Evolutionary conservation across 2,797 vertebrate species (phyloP), one percentile per base, ranked within the genome.

Genomic region (Rhinatrema bivittatum): DNA sequence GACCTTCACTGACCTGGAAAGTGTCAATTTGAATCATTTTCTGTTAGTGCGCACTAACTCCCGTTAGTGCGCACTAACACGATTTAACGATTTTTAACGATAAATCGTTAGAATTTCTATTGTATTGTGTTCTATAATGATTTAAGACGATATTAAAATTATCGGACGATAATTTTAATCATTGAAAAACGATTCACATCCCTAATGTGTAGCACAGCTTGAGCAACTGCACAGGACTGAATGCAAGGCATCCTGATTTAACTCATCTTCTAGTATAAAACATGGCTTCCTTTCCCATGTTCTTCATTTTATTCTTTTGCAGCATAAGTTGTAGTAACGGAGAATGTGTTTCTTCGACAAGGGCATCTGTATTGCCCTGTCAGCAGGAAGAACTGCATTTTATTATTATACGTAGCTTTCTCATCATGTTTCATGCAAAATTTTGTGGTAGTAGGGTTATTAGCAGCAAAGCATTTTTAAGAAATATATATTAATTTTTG

Each of bases 261-360:
- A 35, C 40, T 68, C 61, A 67, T 74, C 42, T 53, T 64, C 63
- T 51, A 37, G 30, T 76, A 62, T 63, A 68, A 62, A 57, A 41
- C 37, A 38, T 56, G 52, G 31, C 50, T 49, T 67, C 42, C 43
- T 62, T 56, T 41, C 50, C 53, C 37, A 42, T 5, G 36, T 43
- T 67, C 17, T 62, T 54, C 55, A 32, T 65, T 61, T 65, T 74
- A 41, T 53, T 67, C 18, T 69, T 50, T 72, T 58, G 51, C 71
- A 75, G 57, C 70, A 17, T 47, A 39, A 42, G 30, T 52, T 52
- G 44, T 68, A 65, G 62, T 63, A 57, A 68, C 70, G 54, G 39
- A 54, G 64, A 77, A 77, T 53, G 39, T 62, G 46, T 40, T 28
- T 53, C 46, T 24, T 28, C 2, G 5, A 61, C 59, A 42, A 51